A percentile compares a stretch with the other conserved stretches of the same genome.
Evolutionary conservation across 1,140 invertebrate genomes (phyloP).

Genomic region (Drosophila truncata): DNA sequence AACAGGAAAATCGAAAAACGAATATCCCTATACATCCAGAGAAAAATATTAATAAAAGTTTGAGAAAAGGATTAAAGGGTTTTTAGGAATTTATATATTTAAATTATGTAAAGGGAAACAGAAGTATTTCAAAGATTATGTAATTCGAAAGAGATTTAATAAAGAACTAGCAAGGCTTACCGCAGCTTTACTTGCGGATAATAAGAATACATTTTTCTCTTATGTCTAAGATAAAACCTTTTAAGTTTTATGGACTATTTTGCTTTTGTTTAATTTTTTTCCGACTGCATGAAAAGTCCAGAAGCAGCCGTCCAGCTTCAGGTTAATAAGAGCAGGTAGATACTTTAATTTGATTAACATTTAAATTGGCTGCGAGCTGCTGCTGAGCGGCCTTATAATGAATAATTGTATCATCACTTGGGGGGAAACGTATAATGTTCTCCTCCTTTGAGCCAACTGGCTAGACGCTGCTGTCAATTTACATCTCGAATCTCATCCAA

Average conservation of each 20-base stretch:
- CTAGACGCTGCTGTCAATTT: slow-evolving; percentile 47
- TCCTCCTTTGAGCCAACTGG: slow-evolving; percentile 2
- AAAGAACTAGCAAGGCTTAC: too few relatives aligned
- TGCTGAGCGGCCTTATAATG: slow-evolving; percentile 24
- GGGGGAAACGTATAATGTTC: not conserved
- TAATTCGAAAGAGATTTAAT: too few relatives aligned
- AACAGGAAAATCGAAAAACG: slow-evolving; percentile 51
- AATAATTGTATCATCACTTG: slow-evolving; percentile 53
- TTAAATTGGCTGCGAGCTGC: slow-evolving; percentile 62
- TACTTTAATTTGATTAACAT: slow-evolving; percentile 79
- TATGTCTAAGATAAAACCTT: too few relatives aligned
- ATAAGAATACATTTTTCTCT: too few relatives aligned
- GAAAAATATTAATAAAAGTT: not conserved
- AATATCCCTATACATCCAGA: slow-evolving; percentile 27
- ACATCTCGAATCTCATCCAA: slow-evolving; percentile 49
- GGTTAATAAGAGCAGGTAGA: slow-evolving; percentile 59
- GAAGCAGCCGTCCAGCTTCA: slow-evolving; percentile 1
- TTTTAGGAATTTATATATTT: too few relatives aligned
- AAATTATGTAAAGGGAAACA: too few relatives aligned
- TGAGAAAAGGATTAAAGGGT: not conserved
- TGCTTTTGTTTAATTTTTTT: not conserved
- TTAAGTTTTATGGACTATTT: too few relatives aligned
- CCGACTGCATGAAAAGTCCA: not conserved
- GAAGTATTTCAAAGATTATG: too few relatives aligned
- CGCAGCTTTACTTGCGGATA: too few relatives aligned